These are phyloP conservation scores for Drosophila putrida DNA, from an alignment of 2,888 invertebrate genomes.

Conservation along the genomic window DNA sequence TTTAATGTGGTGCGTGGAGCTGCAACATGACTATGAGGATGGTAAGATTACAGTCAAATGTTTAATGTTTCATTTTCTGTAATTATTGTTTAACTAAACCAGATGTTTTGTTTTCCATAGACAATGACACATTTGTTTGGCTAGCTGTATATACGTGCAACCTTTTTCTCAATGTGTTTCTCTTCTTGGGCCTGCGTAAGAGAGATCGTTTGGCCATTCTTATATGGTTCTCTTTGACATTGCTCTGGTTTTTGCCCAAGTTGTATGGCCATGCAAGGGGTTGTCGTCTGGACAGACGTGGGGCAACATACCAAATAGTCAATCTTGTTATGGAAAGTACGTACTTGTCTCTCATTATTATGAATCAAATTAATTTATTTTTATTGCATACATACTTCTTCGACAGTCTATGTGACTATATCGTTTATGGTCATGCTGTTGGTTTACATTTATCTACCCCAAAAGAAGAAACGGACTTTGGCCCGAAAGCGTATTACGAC, in stretches of 20 bases:
- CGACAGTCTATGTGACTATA: constrained; percentile 42
- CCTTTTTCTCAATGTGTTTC: constrained; percentile 49
- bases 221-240: constrained; percentile 48
- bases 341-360: not conserved
- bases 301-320: constrained; percentile 40
- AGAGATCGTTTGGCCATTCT: constrained; percentile 50
- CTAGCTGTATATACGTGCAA: constrained; percentile 44
- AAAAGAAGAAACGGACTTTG: not conserved
- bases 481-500: not conserved
- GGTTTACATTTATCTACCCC: constrained; percentile 34
- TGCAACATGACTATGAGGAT: constrained; percentile 22
- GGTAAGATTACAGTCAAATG: constrained; percentile 31
- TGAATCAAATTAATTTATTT: constrained; percentile 1
- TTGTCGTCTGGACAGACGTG: constrained; percentile 38
- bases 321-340: constrained; percentile 47
- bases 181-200: constrained; percentile 57
- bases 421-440: constrained; percentile 40
- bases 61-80: constrained; percentile 14
- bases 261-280: constrained; percentile 40
- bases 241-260: constrained; percentile 51
- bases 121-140: constrained; percentile 50
- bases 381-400: not conserved
- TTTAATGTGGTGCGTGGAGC: constrained; percentile 53
- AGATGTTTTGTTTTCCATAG: constrained; percentile 34
- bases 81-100: constrained; percentile 13